Base-by-base conservation (phyloP, 1,140 invertebrate genomes). In the Argopecten irradians region DNA sequence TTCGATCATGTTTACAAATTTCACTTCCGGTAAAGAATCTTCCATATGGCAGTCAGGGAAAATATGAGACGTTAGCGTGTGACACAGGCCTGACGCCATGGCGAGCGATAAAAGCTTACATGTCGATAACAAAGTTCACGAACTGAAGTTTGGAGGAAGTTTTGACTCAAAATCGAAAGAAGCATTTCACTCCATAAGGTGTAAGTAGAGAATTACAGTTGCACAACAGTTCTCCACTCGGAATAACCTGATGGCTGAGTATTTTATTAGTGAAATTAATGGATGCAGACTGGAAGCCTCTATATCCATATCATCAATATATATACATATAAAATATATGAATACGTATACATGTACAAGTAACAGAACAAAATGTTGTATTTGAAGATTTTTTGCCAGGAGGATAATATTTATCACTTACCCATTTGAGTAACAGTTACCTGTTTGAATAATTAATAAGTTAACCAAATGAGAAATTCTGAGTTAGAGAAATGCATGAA, bases 101-200 rank as follows among this genome's bases (percentile, higher is more conserved):
- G 55, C 55, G 89, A 84, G 33, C 32, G 91, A 92, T 11, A 91
- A 91, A 88, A 41, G 83, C 35, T 55, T 91, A 5, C 90, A 90
- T 82, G 89, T 93, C 19, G 92, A 93, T 83, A 92, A 90, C 33
- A 86, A 91, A 35, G 88, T 91, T 33, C 91, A 93, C 89, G 92
- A 93, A 89, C 89, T 94, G 35, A 92, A 90, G 87, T 87, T 94
- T 19, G 94, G 94, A 43, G 86, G 89, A 36, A 94, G 93, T 91
- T 94, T 94, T 91, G 90, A 93, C 39, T 83, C 88, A 0, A 89
- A 87, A 33, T 89, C 92, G 9, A 87, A 90, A 41, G 92, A 91
- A 28, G 92, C 90, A 35, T 94, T 93, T 88, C 94, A 94, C 88
- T 92, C 94, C 0, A 93, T 94, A 32, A 89, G 94, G 34, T 94